Conservation (phyloP, 2,113 vertebrate species). For the Myrmecophaga tridactyla region DNA sequence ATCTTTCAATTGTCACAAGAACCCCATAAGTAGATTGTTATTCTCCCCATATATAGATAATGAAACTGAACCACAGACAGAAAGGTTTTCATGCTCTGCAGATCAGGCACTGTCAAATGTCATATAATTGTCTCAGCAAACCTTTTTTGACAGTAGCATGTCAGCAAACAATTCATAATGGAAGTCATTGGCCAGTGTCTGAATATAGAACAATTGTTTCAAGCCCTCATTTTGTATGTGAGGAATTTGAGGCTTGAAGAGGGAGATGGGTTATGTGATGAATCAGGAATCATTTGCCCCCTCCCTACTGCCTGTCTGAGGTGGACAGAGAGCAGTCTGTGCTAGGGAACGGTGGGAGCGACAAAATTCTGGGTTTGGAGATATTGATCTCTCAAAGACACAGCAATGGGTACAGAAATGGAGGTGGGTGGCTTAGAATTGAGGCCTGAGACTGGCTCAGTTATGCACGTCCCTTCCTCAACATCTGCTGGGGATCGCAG, state of each 20-base stretch:
- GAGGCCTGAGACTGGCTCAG: neutral
- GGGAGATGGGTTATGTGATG: neutral
- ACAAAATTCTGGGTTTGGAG: neutral
- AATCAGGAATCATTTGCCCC: neutral
- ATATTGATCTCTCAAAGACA: constrained; percentile 2
- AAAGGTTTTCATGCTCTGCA: neutral
- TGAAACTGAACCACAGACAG: neutral
- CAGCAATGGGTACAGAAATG: constrained; percentile 18
- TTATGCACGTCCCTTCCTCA: neutral
- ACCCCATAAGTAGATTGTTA: neutral
- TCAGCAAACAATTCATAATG: neutral
- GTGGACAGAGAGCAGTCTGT: neutral
- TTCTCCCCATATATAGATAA: neutral
- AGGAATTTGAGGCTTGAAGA: constrained; percentile 10
- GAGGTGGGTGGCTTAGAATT: neutral
- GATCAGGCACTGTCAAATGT: neutral
- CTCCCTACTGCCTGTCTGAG: neutral
- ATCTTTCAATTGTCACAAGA: constrained; percentile 15
- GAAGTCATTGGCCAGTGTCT: neutral
- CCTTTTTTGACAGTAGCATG: neutral
- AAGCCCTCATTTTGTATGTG: neutral
- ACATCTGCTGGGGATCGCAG: neutral
- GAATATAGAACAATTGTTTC: neutral
- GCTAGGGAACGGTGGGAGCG: neutral
- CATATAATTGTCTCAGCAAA: neutral